phyloP scores from a whole-genome alignment of 30 jellyfish, hydroid and myxozoan species.

The Chrysaora quinquecirrha region DNA sequence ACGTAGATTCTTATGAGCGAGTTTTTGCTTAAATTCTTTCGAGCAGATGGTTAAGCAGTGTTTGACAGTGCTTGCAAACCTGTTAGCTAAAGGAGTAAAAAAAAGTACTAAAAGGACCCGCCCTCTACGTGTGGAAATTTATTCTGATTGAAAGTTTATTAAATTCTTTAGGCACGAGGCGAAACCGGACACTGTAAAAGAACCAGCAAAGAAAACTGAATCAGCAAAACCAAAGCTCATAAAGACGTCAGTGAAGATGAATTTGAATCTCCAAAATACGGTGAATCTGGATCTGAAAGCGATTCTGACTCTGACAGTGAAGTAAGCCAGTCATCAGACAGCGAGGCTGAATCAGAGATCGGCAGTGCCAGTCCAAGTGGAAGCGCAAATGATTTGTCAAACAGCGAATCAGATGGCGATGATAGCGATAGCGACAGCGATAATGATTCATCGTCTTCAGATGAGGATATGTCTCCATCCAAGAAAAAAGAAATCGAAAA shows the following conservation, averaged over 20 bases:
- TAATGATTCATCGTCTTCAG: conserved; percentile 39
- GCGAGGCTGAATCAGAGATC: conserved; percentile 57
- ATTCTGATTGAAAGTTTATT: no score
- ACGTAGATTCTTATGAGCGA: no score
- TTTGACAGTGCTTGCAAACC: no score
- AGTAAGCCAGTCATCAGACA: conserved; percentile 77
- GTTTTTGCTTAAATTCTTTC: no score
- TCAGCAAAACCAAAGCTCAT: conserved; percentile 5
- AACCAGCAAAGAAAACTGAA: background rate
- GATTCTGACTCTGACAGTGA: conserved; percentile 78
- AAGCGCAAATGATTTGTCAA: conserved; percentile 56
- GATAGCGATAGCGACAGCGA: conserved; percentile 61
- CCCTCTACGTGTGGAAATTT: no score
- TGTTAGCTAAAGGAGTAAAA: no score
- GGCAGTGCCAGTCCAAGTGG: conserved; percentile 74
- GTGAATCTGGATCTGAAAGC: conserved; percentile 68
- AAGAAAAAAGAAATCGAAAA: conserved; percentile 48
- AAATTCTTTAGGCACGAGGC: background rate
- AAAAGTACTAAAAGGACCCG: no score
- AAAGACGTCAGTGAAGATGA: conserved; percentile 78
- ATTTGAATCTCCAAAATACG: conserved; percentile 83
- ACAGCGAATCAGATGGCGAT: conserved; percentile 61
- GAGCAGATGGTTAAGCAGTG: no score
- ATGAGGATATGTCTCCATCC: conserved; percentile 36
- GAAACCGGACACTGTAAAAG: background rate